Evolutionary conservation across 2,797 vertebrate species (phyloP).

Genomic region (Sardinella longiceps): DNA sequence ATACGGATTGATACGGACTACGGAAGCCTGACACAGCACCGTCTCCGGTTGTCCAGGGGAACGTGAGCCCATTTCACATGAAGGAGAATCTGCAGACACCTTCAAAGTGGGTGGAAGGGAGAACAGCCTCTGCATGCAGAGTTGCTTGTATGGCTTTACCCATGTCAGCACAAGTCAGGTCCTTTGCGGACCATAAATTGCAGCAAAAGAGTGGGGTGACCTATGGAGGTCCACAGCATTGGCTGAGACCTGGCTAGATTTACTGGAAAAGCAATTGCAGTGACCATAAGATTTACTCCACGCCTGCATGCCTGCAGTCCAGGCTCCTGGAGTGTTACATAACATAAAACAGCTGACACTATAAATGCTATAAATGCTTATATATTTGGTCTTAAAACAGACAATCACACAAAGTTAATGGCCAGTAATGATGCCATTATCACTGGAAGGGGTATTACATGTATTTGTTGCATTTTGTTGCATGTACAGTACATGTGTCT

Average conservation of each 20-base stretch:
- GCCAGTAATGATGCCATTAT: background rate
- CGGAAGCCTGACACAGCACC: constrained; percentile 3
- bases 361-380: background rate
- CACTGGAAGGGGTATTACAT: background rate
- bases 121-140: background rate
- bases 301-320: background rate
- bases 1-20: background rate
- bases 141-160: constrained; percentile 12
- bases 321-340: constrained; percentile 8
- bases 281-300: background rate
- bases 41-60: background rate
- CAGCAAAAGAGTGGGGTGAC: background rate
- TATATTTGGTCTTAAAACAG: background rate
- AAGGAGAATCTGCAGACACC: constrained; percentile 19
- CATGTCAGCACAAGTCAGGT: constrained; percentile 20
- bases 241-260: background rate
- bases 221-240: background rate
- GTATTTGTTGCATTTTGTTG: background rate
- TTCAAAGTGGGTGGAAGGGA: background rate
- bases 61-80: background rate
- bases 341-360: background rate
- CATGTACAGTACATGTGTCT: background rate
- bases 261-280: constrained; percentile 21
- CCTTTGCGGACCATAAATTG: background rate
- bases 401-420: background rate